Conservation (phyloP, 1,140 invertebrate species). For the Diorhabda elongata region DNA sequence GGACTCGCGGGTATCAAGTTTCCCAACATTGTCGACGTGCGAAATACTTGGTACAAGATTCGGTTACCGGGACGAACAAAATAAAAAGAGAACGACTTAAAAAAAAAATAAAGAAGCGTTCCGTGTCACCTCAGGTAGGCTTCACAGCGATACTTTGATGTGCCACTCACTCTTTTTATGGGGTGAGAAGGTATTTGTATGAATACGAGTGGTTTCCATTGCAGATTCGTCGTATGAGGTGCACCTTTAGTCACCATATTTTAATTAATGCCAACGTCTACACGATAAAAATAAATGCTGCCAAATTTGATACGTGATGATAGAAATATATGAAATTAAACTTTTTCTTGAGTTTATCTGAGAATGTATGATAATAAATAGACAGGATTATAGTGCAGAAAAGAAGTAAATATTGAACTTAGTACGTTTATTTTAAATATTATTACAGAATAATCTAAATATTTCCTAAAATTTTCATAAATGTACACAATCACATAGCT, state of each 20-base stretch:
- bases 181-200: conserved; percentile 2
- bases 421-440: too few relatives aligned
- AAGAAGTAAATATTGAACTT: too few relatives aligned
- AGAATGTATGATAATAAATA: too few relatives aligned
- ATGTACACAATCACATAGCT: too few relatives aligned
- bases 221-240: background rate
- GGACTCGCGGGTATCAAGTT: conserved; percentile 1
- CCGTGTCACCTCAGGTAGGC: conserved; percentile 1
- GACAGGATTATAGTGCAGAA: too few relatives aligned
- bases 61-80: background rate
- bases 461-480: too few relatives aligned
- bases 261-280: background rate
- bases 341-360: too few relatives aligned
- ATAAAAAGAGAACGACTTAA: background rate
- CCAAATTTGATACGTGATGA: too few relatives aligned
- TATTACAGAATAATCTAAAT: too few relatives aligned
- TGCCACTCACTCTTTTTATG: conserved; percentile 2
- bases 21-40: background rate
- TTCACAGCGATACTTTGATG: background rate
- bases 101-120: background rate
- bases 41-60: background rate
- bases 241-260: conserved; percentile 2
- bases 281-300: background rate
- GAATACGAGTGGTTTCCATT: conserved; percentile 2
- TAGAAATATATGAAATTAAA: too few relatives aligned